Percentiles rank a stretch among this genome's conserved stretches.
Conservation (phyloP, 2,113 vertebrate genomes). For the Eudorcas thomsonii region DNA sequence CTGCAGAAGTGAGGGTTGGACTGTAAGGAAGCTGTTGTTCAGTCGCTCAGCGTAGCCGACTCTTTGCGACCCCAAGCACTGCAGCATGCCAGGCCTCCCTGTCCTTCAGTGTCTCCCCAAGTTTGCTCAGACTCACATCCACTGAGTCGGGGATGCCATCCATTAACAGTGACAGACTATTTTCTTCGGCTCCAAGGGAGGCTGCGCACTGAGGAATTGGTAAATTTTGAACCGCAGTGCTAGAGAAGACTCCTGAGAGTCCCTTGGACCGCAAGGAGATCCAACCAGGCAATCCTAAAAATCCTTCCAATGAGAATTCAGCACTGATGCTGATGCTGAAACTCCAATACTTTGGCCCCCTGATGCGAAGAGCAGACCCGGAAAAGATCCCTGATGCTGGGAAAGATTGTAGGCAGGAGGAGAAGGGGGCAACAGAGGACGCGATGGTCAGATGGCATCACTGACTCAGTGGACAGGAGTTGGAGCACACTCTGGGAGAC, state of each 20-base stretch:
- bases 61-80: fast-evolving
- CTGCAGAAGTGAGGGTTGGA: not conserved
- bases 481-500: not conserved
- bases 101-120: not conserved
- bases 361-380: not conserved
- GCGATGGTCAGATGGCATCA: not conserved
- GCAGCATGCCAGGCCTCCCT: not conserved
- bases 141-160: not conserved
- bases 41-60: fast-evolving
- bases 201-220: not conserved
- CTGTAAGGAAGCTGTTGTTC: not conserved
- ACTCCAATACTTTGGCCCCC: not conserved
- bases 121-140: fast-evolving
- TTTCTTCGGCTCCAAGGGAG: not conserved
- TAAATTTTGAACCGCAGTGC: not conserved
- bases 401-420: not conserved
- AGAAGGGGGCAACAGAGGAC: not conserved
- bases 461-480: not conserved
- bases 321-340: not conserved
- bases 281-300: not conserved
- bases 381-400: not conserved
- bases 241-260: not conserved
- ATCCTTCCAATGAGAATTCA: not conserved
- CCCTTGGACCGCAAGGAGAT: not conserved
- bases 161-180: not conserved